Base-by-base conservation (phyloP, 2,113 vertebrate species). In the Tychaedon coryphoeus region DNA sequence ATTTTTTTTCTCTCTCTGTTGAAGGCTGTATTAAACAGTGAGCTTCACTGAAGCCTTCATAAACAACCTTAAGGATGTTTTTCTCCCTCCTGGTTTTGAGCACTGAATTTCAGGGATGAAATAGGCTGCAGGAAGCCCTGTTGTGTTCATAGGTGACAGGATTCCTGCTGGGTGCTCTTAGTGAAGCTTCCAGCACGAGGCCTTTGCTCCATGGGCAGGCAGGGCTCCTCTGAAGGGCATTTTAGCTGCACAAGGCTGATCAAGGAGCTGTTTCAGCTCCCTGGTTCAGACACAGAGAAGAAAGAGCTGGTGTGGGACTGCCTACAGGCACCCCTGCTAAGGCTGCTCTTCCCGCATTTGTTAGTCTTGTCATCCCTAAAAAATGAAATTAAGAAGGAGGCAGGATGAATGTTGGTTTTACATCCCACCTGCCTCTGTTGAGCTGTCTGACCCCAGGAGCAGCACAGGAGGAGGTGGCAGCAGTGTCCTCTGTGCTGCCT, bases 31-130 rank as follows among this genome's bases (percentile, higher is more conserved):
- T 70, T 64, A 67, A 90, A 95, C 60, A 73, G 18, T 61, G 34
- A 77, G 72, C 64, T 77, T 60, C 2, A 0, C 56, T 38, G 56
- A 91, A 94, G 51, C 31, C 48, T 91, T 89, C 73, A 34, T 71
- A 89, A 95, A 95, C 77, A 94, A 56, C n/a, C 9, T 53, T 88
- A 85, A 85, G 70, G 66, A 51, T 58, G 28, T 40, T 61, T 87
- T 84, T 65, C 81, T 93, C 61, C 48, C 70, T 90, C 47, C 38
- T 15, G 58, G 34, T 54, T 86, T 34, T 61, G 23, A 25, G 33
- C 3, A 2, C 42, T 83, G 82, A 47, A 58, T 92, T 79, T 88
- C 71, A 80, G 75, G 62, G 71, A 33, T 70, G 74, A 76, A 79
- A 73, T 4, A 43, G 19, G 40, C 57, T 60, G 65, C 57, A 53